These are phyloP conservation scores for Aphaenogaster rudis DNA, from an alignment of 1,140 invertebrate genomes.

Conservation along the genomic window DNA sequence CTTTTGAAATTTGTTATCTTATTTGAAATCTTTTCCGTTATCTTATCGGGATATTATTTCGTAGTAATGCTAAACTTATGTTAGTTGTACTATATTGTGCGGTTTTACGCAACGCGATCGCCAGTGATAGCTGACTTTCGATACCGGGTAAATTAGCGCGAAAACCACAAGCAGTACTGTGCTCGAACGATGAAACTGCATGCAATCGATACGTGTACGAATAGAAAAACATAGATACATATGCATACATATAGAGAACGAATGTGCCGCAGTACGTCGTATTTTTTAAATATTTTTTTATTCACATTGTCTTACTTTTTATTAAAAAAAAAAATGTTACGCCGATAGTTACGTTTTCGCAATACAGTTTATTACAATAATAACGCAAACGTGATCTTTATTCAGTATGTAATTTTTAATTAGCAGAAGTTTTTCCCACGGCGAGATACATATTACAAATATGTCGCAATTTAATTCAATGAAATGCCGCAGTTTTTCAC, in stretches of 20 bases:
- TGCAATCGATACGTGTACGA: not conserved
- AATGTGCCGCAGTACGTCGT: not conserved
- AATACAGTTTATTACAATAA: not conserved
- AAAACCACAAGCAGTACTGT: not conserved
- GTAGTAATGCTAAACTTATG: not conserved
- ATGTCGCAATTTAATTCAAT: not conserved
- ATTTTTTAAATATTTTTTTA: not conserved
- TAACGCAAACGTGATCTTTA: not conserved
- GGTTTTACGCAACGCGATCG: not conserved
- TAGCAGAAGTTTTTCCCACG: not conserved
- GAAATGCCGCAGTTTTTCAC: not conserved
- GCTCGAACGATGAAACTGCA: not conserved
- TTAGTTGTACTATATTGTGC: not conserved
- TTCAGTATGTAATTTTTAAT: not conserved
- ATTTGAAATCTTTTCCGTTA: not conserved
- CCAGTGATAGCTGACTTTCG: not conserved
- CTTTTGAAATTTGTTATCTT: not conserved
- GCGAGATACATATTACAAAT: not conserved
- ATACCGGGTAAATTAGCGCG: not conserved
- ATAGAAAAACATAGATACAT: not conserved
- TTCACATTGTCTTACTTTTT: not conserved
- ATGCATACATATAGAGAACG: not conserved
- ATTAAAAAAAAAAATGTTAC: not conserved
- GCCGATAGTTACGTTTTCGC: not conserved
- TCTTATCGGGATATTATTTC: not conserved